phyloP scores from a whole-genome alignment of 2,888 invertebrate species.

The Hemicrepidius hirtus region DNA sequence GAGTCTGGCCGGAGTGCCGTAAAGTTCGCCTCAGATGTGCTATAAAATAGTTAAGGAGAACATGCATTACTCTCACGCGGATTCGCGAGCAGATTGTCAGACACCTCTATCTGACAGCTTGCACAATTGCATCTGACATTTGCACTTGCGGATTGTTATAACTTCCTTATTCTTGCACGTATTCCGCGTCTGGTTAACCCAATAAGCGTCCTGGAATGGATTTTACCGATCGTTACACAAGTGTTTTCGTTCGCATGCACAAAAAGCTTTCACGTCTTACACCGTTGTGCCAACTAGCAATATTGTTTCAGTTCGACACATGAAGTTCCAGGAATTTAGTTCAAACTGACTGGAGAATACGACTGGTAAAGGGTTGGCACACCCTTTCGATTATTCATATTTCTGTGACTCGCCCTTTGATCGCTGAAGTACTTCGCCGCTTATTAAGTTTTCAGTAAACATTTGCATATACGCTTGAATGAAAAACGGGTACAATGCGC shows the following conservation, averaged over 20 bases:
- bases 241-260: slow-evolving; percentile 35
- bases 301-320: slow-evolving; percentile 44
- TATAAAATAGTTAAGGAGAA: slow-evolving; percentile 54
- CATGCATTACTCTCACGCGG: slow-evolving; percentile 53
- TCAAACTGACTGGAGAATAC: slow-evolving; percentile 9
- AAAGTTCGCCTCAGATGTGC: slow-evolving; percentile 55
- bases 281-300: slow-evolving; percentile 28
- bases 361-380: slow-evolving; percentile 23
- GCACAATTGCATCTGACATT: slow-evolving; percentile 50
- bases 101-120: slow-evolving; percentile 46
- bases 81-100: slow-evolving; percentile 51
- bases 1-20: slow-evolving; percentile 49
- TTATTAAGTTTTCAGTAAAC: slow-evolving; percentile 18
- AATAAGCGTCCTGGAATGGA: slow-evolving; percentile 29
- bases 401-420: neutral
- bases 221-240: slow-evolving; percentile 31
- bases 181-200: slow-evolving; percentile 35
- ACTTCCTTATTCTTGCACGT: slow-evolving; percentile 40
- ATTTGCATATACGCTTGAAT: slow-evolving; percentile 21
- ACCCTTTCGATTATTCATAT: slow-evolving; percentile 16
- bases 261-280: slow-evolving; percentile 41
- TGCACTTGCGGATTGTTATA: slow-evolving; percentile 41
- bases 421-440: neutral
- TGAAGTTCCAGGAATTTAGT: slow-evolving; percentile 38
- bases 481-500: slow-evolving; percentile 7